Evolutionary conservation across 2,113 vertebrate species (phyloP).

Genomic region (Microtus pennsylvanicus): DNA sequence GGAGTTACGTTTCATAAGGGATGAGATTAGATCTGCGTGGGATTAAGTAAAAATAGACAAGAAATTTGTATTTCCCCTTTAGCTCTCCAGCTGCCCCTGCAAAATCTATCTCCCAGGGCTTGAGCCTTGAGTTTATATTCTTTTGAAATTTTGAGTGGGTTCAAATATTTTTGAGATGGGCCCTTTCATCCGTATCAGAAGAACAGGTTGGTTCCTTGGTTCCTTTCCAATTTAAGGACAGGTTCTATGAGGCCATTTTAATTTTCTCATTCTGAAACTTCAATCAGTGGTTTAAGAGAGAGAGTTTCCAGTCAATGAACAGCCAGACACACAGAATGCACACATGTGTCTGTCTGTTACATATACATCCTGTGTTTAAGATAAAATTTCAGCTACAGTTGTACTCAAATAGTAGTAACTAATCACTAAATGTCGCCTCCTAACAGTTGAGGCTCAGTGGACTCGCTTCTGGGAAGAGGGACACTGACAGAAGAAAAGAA

Average conservation of each 20-base stretch:
- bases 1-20: constrained; percentile 62
- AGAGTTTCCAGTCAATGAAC: constrained; percentile 55
- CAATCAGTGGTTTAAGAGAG: constrained; percentile 24
- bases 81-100: constrained; percentile 42
- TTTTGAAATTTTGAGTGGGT: constrained; percentile 73
- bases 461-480: constrained; percentile 27
- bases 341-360: neutral
- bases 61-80: constrained; percentile 64
- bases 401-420: neutral
- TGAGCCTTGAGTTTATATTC: constrained; percentile 57
- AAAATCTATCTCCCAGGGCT: constrained; percentile 67
- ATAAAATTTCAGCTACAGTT: constrained; percentile 39
- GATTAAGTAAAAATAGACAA: constrained; percentile 70
- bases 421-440: neutral
- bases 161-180: constrained; percentile 73
- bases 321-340: constrained; percentile 4
- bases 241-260: constrained; percentile 62
- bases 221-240: constrained; percentile 65
- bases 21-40: constrained; percentile 74
- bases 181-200: constrained; percentile 75
- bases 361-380: neutral
- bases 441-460: neutral
- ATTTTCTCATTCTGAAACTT: constrained; percentile 70
- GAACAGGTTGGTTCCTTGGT: constrained; percentile 73
- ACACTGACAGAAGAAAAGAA: neutral